Evolutionary conservation across 2,797 vertebrate genomes (phyloP), one percentile per base, ranked within the genome.

Genomic region (Tragopan temminckii): DNA sequence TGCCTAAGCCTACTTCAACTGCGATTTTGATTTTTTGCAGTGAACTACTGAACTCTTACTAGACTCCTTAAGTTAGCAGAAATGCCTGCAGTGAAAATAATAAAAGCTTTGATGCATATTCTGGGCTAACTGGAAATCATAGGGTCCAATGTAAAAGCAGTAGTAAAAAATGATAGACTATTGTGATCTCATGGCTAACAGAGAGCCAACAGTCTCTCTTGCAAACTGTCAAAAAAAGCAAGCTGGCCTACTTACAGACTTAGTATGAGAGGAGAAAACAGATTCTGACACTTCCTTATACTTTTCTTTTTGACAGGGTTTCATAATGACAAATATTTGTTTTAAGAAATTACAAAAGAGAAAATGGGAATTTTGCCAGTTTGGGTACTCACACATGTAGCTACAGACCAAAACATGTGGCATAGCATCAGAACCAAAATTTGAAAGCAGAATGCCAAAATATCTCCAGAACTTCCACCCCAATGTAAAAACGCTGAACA

Each of bases 321-420:
- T 80, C 57, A 80, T 21, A 36, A 38, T 48, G 11, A 61, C 7
- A 70, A 79, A 64, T 64, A 42, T 29, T 45, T 67, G 2, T n/a
- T 76, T 63, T 18, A 52, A 86, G 17, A 69, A 55, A 35, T 4
- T 52, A 6, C 1, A 36, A 66, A 64, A 50, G 19, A 31, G 3
- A 69, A 82, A 88, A 40, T 11, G 59, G 5, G 13, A 66, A 33
- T 59, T 81, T 81, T 48, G 5, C 16, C 8, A n/a, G 13, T 69
- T 66, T 17, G 4, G 9, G 5, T 9, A 38, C 9, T 67, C 4
- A 0, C 17, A 31, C 38, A 38, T 46, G 24, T 69, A 72, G 38
- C 12, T 75, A 9, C 1, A 1, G 12, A 63, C 2, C 0, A 1
- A 55, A 79, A 70, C 1, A 80, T 23, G 6, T 33, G 11, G 9